Percentiles rank a stretch among this genome's conserved stretches.
phyloP scores from a whole-genome alignment of 1,140 invertebrate genomes.

The Arion vulgaris region DNA sequence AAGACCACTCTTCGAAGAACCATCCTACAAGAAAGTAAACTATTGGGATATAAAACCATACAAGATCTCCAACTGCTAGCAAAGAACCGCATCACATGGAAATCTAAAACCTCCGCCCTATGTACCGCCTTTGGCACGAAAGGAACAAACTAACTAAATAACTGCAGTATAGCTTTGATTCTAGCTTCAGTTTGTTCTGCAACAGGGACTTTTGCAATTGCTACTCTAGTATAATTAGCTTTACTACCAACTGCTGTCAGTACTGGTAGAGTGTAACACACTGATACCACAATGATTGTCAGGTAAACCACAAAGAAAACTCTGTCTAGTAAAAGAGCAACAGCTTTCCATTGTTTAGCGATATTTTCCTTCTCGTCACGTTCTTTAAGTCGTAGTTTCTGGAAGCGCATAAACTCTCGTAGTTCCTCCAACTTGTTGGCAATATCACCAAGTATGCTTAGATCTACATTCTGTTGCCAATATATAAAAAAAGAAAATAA shows the following conservation, averaged over 20 bases:
- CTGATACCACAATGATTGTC: constrained; percentile 66
- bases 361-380: constrained; percentile 68
- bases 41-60: too few species aligned
- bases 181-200: too few species aligned
- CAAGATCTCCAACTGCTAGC: too few species aligned
- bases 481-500: not conserved
- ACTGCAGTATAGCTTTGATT: too few species aligned
- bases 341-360: constrained; percentile 71
- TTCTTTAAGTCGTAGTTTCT: constrained; percentile 63
- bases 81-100: too few species aligned
- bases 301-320: constrained; percentile 72
- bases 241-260: constrained; percentile 87
- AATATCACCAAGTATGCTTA: constrained; percentile 57
- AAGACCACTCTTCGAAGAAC: too few species aligned
- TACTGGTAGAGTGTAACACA: constrained; percentile 72
- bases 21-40: too few species aligned
- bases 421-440: constrained; percentile 69
- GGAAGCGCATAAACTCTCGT: constrained; percentile 61
- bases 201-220: too few species aligned
- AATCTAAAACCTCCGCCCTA: too few species aligned
- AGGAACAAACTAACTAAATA: too few species aligned
- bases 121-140: too few species aligned
- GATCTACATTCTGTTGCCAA: not conserved
- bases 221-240: not conserved
- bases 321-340: constrained; percentile 71